Evolutionary conservation across 2,888 invertebrate genomes (phyloP).

Genomic region (Apomyelois bistriatella): DNA sequence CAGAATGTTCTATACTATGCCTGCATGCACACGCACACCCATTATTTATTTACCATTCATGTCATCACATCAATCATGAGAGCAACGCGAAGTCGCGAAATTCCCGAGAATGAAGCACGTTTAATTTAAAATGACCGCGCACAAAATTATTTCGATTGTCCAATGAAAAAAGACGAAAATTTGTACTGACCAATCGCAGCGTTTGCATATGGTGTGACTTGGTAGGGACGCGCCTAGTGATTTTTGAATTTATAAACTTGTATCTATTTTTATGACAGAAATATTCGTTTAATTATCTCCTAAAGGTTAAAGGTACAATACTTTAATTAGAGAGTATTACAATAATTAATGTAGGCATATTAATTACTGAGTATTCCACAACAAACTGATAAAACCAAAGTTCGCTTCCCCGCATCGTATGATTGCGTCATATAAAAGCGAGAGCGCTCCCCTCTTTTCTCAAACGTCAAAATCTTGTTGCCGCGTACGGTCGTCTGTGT

Average conservation of each 20-base stretch:
- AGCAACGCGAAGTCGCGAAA: too few relatives aligned
- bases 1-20: too few relatives aligned
- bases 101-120: too few relatives aligned
- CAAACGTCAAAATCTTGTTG: conserved; percentile 66
- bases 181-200: conserved; percentile 53
- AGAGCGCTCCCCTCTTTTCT: conserved; percentile 62
- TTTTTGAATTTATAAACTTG: conserved; percentile 28
- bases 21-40: too few relatives aligned
- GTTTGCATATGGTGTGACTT: conserved; percentile 72
- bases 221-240: conserved; percentile 57
- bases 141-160: conserved; percentile 25
- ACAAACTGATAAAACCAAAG: conserved; percentile 53
- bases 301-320: conserved; percentile 24
- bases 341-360: conserved; percentile 34
- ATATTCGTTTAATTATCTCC: conserved; percentile 26
- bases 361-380: conserved; percentile 34
- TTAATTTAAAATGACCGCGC: conserved; percentile 51
- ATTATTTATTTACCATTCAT: too few relatives aligned
- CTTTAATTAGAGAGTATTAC: conserved; percentile 25
- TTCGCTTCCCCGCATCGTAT: conserved; percentile 70
- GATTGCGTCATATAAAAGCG: conserved; percentile 72
- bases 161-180: conserved; percentile 45
- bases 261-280: conserved; percentile 41
- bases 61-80: too few relatives aligned
- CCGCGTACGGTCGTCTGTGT: conserved; percentile 49